phyloP scores from a whole-genome alignment of 2,797 vertebrate genomes.

The Gobio occitaniae region DNA sequence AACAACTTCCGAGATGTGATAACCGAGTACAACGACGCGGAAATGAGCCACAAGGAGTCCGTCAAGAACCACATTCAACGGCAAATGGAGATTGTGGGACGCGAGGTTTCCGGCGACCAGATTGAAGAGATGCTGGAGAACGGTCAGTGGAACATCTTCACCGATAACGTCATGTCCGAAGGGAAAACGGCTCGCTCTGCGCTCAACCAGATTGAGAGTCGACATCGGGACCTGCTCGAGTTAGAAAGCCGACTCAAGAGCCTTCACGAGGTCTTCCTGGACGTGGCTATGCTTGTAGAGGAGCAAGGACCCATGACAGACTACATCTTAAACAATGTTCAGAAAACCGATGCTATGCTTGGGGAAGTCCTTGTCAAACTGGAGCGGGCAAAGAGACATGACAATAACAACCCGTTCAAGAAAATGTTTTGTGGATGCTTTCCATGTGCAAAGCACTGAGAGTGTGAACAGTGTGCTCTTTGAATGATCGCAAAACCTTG shows the following conservation, averaged over 20 bases:
- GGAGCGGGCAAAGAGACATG: constrained; percentile 84
- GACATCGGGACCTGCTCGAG: constrained; percentile 91
- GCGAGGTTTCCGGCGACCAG: constrained; percentile 87
- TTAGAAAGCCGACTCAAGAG: constrained; percentile 88
- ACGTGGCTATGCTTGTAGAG: constrained; percentile 92
- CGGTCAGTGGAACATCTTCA: constrained; percentile 92
- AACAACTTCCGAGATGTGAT: constrained; percentile 88
- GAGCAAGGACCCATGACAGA: constrained; percentile 89
- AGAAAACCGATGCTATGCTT: constrained; percentile 84
- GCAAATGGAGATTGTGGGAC: constrained; percentile 95
- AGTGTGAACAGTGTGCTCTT: not conserved
- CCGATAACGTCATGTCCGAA: constrained; percentile 86
- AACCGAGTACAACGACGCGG: constrained; percentile 90
- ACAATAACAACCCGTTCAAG: constrained; percentile 87
- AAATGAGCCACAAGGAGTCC: constrained; percentile 91
- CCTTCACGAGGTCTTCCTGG: constrained; percentile 93
- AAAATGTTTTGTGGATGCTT: constrained; percentile 92
- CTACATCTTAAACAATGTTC: constrained; percentile 88
- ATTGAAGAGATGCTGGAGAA: constrained; percentile 96
- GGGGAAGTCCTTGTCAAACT: constrained; percentile 84
- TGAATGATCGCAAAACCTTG: not conserved
- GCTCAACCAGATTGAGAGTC: constrained; percentile 90
- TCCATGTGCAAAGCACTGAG: constrained; percentile 79
- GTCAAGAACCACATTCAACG: constrained; percentile 93
- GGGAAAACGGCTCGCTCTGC: constrained; percentile 89